Percentiles rank a stretch among this genome's conserved stretches.
Evolutionary conservation across 2,113 vertebrate genomes (phyloP).

Genomic region (pig (Sus scrofa)): DNA sequence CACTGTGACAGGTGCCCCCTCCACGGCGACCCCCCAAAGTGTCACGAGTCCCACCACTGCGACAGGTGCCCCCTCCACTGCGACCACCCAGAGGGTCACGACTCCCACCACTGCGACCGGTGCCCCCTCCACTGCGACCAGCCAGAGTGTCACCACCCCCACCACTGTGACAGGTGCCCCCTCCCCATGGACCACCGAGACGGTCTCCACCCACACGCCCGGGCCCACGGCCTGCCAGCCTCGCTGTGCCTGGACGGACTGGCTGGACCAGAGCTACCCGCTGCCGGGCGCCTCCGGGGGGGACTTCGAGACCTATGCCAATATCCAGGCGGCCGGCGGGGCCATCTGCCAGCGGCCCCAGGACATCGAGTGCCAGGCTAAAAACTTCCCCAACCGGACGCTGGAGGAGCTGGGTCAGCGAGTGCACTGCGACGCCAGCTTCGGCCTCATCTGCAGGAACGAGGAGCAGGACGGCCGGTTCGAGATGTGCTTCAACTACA

Average conservation of each 20-base stretch:
- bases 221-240: constrained; percentile 28
- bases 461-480: constrained; percentile 71
- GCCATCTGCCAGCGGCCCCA: constrained; percentile 73
- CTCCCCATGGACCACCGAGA: not conserved
- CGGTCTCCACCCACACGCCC: not conserved
- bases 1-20: not conserved
- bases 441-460: constrained; percentile 83
- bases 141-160: too few species aligned
- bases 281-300: constrained; percentile 66
- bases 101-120: too few species aligned
- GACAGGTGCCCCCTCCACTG: not conserved
- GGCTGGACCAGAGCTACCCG: constrained; percentile 84
- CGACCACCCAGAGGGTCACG: too few species aligned
- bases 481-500: constrained; percentile 81
- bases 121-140: too few species aligned
- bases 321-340: constrained; percentile 28
- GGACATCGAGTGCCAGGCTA: constrained; percentile 77
- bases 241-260: constrained; percentile 84
- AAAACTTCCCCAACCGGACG: constrained; percentile 38
- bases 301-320: constrained; percentile 57
- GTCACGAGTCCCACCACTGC: fast-evolving
- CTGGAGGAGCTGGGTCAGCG: constrained; percentile 76
- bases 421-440: constrained; percentile 76
- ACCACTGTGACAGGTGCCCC: too few species aligned
- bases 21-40: not conserved